phyloP scores from a whole-genome alignment of 92 coral and sea anemone species.

The Virgularia gustaviana region DNA sequence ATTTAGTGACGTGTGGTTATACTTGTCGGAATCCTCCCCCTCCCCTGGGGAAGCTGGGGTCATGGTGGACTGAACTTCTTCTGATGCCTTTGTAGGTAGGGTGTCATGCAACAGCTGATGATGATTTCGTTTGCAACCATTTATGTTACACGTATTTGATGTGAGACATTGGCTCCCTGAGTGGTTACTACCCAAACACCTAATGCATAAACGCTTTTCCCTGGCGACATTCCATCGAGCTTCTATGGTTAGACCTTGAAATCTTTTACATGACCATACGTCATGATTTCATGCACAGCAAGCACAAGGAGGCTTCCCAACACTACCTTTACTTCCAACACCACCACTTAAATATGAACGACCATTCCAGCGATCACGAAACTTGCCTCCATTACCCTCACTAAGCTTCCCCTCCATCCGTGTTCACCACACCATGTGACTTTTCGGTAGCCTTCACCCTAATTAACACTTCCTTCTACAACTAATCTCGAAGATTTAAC shows the following conservation, averaged over 20 bases:
- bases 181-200: conserved; percentile 41
- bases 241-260: conserved; percentile 19
- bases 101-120: no score
- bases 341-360: no score
- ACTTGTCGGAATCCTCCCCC: no score
- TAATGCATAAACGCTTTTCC: conserved; percentile 37
- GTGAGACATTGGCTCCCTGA: conserved; percentile 19
- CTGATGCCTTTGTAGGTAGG: no score
- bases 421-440: conserved; percentile 26
- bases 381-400: no score
- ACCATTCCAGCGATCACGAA: no score
- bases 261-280: conserved; percentile 30
- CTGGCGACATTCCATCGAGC: conserved; percentile 43
- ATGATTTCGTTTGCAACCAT: no score
- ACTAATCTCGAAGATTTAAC: conserved; percentile 42
- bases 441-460: conserved; percentile 44
- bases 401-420: not conserved
- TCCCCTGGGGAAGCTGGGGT: not conserved
- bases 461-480: conserved; percentile 47
- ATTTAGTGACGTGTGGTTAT: no score
- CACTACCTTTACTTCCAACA: no score
- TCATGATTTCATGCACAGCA: no score
- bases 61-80: no score
- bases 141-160: conserved; percentile 20
- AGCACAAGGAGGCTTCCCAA: no score